phyloP scores from a whole-genome alignment of 2,888 invertebrate genomes.

The Dryocosmus kuriphilus region DNA sequence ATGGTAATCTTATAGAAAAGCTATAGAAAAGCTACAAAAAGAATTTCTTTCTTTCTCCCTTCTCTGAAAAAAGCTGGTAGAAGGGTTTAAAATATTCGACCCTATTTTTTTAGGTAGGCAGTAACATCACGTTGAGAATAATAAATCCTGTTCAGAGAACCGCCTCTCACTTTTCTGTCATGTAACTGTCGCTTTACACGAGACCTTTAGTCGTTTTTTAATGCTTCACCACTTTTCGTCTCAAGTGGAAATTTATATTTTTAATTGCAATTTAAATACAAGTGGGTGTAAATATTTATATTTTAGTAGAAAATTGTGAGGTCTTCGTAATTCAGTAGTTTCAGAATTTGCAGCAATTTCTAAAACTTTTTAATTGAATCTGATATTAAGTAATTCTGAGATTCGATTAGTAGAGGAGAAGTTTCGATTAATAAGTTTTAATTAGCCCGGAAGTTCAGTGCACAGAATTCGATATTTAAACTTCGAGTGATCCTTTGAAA shows the following conservation, averaged over 20 bases:
- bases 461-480: background rate
- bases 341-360: too few species aligned
- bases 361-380: background rate
- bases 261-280: too few species aligned
- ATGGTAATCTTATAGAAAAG: too few species aligned
- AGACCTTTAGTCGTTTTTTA: background rate
- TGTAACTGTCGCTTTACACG: slow-evolving; percentile 7
- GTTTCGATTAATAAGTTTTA: background rate
- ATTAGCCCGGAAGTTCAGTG: background rate
- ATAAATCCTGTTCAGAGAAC: background rate
- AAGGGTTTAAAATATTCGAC: background rate
- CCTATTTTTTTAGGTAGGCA: background rate
- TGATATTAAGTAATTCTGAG: background rate
- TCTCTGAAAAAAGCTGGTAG: background rate
- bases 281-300: too few species aligned
- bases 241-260: background rate
- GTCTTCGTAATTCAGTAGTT: too few species aligned
- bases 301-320: too few species aligned
- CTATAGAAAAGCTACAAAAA: background rate
- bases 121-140: background rate
- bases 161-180: background rate
- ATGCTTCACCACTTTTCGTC: background rate
- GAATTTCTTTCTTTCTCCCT: background rate
- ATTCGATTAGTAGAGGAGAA: background rate
- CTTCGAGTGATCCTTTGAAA: background rate